phyloP scores from a whole-genome alignment of 1,140 invertebrate species.

The Pollicipes pollicipes region DNA sequence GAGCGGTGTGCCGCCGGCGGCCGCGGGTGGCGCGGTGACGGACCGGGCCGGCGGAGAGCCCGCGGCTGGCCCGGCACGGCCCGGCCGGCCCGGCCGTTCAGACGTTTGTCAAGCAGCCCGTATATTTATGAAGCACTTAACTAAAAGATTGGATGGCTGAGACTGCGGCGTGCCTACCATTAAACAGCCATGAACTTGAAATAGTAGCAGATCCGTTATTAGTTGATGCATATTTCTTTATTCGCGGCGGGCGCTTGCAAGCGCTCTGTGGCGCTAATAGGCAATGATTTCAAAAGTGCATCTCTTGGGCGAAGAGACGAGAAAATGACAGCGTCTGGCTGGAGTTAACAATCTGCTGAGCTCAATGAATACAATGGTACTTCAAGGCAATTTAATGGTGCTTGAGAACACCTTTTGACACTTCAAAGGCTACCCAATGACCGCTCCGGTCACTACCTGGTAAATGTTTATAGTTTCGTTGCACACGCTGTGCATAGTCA shows the following conservation, averaged over 20 bases:
- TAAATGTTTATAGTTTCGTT: too few relatives aligned
- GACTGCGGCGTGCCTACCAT: neutral
- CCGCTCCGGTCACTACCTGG: too few relatives aligned
- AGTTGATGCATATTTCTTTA: neutral
- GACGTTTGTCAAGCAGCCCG: neutral
- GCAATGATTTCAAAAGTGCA: neutral
- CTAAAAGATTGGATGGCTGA: neutral
- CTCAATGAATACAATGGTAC: neutral
- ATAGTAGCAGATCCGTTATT: neutral
- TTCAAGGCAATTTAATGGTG: neutral
- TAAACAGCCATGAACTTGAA: neutral
- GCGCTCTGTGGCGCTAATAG: neutral
- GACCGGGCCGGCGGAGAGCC: neutral
- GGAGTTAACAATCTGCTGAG: neutral
- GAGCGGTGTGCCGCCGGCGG: too few relatives aligned
- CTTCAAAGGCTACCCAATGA: too few relatives aligned
- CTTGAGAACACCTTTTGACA: neutral
- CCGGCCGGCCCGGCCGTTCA: too few relatives aligned
- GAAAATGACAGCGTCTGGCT: neutral
- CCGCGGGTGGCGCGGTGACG: too few relatives aligned
- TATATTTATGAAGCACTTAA: neutral
- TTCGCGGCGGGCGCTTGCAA: neutral
- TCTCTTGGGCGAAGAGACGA: neutral
- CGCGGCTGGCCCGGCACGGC: neutral
- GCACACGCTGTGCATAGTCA: too few relatives aligned